A percentile compares a stretch with the other conserved stretches of the same genome.
Evolutionary conservation across 2,888 invertebrate genomes (phyloP).

Genomic region (Acrobasis repandana): DNA sequence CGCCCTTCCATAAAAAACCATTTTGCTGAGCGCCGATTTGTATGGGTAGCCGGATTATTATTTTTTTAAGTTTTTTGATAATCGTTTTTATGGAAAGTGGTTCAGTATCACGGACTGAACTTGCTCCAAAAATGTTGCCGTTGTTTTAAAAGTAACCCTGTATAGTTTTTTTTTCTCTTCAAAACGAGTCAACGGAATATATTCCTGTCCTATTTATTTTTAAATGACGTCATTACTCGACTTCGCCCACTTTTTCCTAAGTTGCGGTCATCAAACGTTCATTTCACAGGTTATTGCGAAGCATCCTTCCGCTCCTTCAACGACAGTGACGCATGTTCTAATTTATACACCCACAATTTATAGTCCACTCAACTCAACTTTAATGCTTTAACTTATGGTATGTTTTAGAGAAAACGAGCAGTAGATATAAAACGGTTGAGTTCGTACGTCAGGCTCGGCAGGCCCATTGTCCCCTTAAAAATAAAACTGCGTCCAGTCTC

Average conservation of each 20-base stretch:
- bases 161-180: too few species aligned
- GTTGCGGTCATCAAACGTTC: conserved; percentile 66
- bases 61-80: too few species aligned
- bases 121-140: too few species aligned
- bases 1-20: too few species aligned
- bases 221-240: conserved; percentile 18
- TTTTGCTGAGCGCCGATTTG: too few species aligned
- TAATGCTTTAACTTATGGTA: conserved; percentile 44
- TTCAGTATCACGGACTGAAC: too few species aligned
- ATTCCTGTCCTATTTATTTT: not conserved
- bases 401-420: conserved; percentile 30
- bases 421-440: conserved; percentile 36
- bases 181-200: not conserved
- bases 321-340: conserved; percentile 76
- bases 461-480: conserved; percentile 66
- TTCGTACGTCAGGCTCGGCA: conserved; percentile 51
- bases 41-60: too few species aligned
- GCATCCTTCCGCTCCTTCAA: conserved; percentile 55
- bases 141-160: too few species aligned
- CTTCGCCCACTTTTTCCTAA: conserved; percentile 45
- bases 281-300: conserved; percentile 73
- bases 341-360: conserved; percentile 61
- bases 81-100: too few species aligned
- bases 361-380: conserved; percentile 37
- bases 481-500: conserved; percentile 60